Evolutionary conservation across 2,113 vertebrate species (phyloP), one percentile per base, ranked within the genome.

Genomic region (Crypturellus undulatus): DNA sequence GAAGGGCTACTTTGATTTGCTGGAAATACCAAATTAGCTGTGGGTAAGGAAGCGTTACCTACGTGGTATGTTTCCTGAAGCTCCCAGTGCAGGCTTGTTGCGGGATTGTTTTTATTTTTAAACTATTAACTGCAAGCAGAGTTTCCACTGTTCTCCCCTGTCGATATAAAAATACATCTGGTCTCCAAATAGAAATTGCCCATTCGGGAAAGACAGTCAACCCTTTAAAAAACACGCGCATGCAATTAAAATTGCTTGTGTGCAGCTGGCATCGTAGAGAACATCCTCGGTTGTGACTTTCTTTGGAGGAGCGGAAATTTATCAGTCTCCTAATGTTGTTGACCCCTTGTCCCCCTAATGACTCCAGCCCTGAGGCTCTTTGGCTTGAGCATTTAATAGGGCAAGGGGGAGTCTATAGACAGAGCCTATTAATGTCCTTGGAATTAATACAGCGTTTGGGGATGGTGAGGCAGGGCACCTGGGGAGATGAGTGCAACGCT

Each of bases 111-210:
- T 94, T 72, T 56, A 84, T 95, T 97, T 96, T 96, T 90, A 87
- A 97, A 93, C 93, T 92, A 77, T 86, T 96, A 93, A 90, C 93
- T 96, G 93, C 95, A 84, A 97, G 87, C 88, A 15, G 7, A 97
- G 96, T 85, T 96, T 82, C 83, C 45, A 69, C 76, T 70, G 79
- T 78, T 85, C 81, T 94, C 76, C 94, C 90, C 58, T 36, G 70
- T 54, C 5, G 90, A 94, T 84, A 96, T 96, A 97, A 98, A 97
- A 97, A 92, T 95, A 93, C 98, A 98, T 97, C 97, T 97, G 98
- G 97, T 96, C 95, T 93, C 93, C 4, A 78, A 92, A 89, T 93
- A 36, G 95, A 94, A 97, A 98, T 96, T 93, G 89, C 94, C 96
- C 96, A 86, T 97, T 97, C 70, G 51, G 96, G 97, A 96, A 84